These are phyloP conservation scores for Mormyrus hasselquistii DNA, from an alignment of 2,797 vertebrate species.

Conservation along the genomic window DNA sequence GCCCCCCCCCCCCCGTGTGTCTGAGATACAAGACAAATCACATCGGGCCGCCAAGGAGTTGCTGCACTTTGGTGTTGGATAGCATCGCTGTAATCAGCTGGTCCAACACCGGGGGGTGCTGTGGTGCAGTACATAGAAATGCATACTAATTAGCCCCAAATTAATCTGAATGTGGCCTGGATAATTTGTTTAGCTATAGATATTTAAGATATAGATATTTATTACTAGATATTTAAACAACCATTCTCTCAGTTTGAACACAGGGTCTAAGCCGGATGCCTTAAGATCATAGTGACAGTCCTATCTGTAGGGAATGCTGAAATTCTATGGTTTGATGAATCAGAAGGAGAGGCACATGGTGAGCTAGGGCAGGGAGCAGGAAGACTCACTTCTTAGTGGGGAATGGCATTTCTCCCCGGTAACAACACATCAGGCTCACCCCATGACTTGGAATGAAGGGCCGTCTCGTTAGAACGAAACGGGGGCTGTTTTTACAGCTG, in stretches of 20 bases:
- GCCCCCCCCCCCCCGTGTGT: background rate
- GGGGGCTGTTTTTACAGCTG: slow-evolving; percentile 17
- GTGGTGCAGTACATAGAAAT: background rate
- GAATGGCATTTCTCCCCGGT: background rate
- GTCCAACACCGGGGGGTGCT: background rate
- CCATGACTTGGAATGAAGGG: background rate
- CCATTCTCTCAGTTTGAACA: background rate
- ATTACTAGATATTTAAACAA: background rate
- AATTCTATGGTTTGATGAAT: background rate
- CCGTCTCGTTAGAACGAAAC: background rate
- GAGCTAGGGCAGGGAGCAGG: background rate
- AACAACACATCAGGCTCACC: background rate
- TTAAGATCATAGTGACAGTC: background rate
- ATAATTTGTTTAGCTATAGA: background rate
- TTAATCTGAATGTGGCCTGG: background rate
- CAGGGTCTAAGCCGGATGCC: background rate
- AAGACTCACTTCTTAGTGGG: background rate
- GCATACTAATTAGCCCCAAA: background rate
- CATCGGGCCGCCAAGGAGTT: background rate
- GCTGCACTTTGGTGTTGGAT: background rate
- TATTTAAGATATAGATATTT: too few relatives aligned
- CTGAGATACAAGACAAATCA: background rate
- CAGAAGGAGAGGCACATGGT: background rate
- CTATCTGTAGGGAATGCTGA: background rate
- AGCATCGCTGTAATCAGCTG: background rate